Conservation (phyloP, 1,140 invertebrate species). For the Pollicipes pollicipes region DNA sequence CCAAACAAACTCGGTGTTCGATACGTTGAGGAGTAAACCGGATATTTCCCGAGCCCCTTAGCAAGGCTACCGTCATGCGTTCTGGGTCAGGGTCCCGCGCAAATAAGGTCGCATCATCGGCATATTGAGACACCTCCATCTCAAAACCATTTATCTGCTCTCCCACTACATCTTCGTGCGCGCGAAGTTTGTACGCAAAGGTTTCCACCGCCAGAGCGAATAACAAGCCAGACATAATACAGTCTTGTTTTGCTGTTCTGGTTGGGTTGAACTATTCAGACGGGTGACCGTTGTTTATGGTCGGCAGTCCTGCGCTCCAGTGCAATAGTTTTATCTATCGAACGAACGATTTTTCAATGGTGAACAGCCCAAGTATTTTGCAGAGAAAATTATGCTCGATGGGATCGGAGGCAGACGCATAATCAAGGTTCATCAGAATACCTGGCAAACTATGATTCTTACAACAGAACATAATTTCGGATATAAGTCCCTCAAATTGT, state of each 20-base stretch:
- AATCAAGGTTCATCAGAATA: neutral
- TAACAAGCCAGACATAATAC: neutral
- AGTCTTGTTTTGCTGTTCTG: neutral
- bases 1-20: neutral
- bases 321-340: neutral
- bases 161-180: neutral
- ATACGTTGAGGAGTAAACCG: neutral
- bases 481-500: neutral
- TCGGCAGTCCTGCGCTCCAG: neutral
- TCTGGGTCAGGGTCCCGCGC: neutral
- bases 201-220: neutral
- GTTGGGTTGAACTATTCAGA: neutral
- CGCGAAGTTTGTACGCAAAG: neutral
- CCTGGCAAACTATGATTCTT: neutral
- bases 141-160: neutral
- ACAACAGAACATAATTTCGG: neutral
- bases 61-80: neutral
- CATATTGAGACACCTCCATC: neutral
- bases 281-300: neutral
- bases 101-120: neutral
- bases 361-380: neutral
- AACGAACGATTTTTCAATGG: neutral
- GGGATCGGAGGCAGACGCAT: neutral
- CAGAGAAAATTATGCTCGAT: neutral
- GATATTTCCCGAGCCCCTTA: neutral